These are phyloP conservation scores for Homarus americanus DNA, from an alignment of 1,140 invertebrate genomes.

Conservation along the genomic window DNA sequence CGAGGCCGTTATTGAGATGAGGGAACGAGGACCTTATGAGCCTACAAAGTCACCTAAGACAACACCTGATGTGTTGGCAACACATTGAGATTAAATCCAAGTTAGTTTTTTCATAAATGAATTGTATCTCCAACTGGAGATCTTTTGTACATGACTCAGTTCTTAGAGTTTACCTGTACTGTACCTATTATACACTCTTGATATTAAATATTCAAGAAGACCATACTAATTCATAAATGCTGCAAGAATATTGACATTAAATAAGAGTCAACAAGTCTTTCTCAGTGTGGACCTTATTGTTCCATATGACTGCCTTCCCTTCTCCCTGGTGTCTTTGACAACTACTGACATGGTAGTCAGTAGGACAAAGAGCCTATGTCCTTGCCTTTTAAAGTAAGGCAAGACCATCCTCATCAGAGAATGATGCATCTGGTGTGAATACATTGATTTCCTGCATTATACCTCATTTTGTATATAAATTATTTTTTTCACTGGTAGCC, in stretches of 20 bases:
- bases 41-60: slow-evolving; percentile 84
- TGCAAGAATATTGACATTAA: not conserved
- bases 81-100: slow-evolving; percentile 82
- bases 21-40: slow-evolving; percentile 76
- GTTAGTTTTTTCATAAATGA: not conserved
- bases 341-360: not conserved
- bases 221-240: not conserved
- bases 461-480: slow-evolving; percentile 12
- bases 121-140: slow-evolving; percentile 1
- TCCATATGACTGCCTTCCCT: not conserved
- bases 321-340: not conserved
- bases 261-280: not conserved
- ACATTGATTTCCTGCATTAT: not conserved
- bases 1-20: slow-evolving; percentile 84
- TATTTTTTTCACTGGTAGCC: not conserved
- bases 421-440: not conserved
- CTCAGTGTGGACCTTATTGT: not conserved
- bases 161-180: slow-evolving; percentile 4
- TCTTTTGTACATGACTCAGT: not conserved
- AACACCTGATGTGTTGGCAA: slow-evolving; percentile 91
- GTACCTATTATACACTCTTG: not conserved
- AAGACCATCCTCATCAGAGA: not conserved
- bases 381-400: not conserved
- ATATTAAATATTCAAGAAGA: not conserved
- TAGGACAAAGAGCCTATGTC: not conserved